These are phyloP conservation scores for Argyra leucocephala DNA, from an alignment of 2,888 invertebrate genomes.

Conservation along the genomic window DNA sequence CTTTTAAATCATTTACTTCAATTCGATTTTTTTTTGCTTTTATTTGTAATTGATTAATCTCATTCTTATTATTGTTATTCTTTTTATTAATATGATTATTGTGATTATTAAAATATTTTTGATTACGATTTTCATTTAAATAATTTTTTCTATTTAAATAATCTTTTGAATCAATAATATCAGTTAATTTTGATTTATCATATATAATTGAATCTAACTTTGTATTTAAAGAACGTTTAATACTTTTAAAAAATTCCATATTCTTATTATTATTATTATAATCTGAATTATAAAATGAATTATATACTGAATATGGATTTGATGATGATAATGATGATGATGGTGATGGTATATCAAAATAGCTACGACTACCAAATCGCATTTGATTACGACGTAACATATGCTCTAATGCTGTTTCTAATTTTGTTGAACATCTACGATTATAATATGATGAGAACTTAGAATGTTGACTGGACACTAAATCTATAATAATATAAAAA, in stretches of 20 bases:
- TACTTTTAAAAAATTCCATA: conserved; percentile 26
- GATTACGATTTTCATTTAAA: background rate
- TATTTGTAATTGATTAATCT: background rate
- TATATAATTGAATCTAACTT: conserved; percentile 12
- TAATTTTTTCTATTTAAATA: background rate
- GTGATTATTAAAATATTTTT: background rate
- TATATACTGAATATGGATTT: conserved; percentile 38
- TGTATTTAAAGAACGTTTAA: background rate
- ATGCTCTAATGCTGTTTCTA: conserved; percentile 59
- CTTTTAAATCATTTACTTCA: conserved; percentile 41
- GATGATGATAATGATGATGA: too few relatives aligned
- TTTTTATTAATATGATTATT: background rate
- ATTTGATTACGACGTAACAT: conserved; percentile 43
- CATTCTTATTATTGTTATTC: background rate
- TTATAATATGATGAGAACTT: background rate
- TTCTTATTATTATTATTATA: conserved; percentile 30
- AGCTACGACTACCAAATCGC: conserved; percentile 32
- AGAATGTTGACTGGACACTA: too few relatives aligned
- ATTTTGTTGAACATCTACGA: conserved; percentile 51
- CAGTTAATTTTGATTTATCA: background rate
- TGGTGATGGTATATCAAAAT: conserved; percentile 32
- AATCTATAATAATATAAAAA: too few relatives aligned
- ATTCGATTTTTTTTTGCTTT: background rate
- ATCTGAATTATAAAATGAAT: conserved; percentile 33
- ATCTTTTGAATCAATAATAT: too few relatives aligned